phyloP scores from a whole-genome alignment of 1,140 invertebrate species.

The Steinernema khuongi region DNA sequence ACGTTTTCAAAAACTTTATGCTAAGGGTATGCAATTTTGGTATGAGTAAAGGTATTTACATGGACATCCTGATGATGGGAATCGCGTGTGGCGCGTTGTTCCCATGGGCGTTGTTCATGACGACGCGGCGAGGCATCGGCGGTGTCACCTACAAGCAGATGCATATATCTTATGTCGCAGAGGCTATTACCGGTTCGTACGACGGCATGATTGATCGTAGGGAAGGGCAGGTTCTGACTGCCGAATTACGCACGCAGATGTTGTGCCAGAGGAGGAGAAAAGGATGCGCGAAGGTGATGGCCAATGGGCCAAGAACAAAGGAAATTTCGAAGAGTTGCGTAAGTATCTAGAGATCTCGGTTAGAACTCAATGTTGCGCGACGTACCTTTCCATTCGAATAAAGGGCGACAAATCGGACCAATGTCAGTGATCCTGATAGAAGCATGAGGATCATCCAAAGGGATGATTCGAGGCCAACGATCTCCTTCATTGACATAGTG shows the following conservation, averaged over 20 bases:
- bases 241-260: not conserved
- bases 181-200: not conserved
- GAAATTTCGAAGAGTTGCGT: not conserved
- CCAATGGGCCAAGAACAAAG: not conserved
- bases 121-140: not conserved
- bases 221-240: not conserved
- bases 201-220: not conserved
- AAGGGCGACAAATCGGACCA: not conserved
- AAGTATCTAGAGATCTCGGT: not conserved
- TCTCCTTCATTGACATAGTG: not conserved
- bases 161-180: not conserved
- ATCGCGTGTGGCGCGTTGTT: not conserved
- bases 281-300: not conserved
- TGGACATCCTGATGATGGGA: not conserved
- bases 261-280: conserved; percentile 3
- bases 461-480: not conserved
- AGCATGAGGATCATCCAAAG: not conserved
- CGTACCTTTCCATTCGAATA: not conserved
- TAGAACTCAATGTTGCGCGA: not conserved
- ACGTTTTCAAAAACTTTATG: not conserved
- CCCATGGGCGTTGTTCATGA: not conserved
- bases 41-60: not conserved
- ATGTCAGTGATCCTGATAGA: not conserved
- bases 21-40: not conserved
- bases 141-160: not conserved